These are phyloP conservation scores for Allophyes oxyacanthae DNA, from an alignment of 2,888 invertebrate genomes.

Conservation along the genomic window DNA sequence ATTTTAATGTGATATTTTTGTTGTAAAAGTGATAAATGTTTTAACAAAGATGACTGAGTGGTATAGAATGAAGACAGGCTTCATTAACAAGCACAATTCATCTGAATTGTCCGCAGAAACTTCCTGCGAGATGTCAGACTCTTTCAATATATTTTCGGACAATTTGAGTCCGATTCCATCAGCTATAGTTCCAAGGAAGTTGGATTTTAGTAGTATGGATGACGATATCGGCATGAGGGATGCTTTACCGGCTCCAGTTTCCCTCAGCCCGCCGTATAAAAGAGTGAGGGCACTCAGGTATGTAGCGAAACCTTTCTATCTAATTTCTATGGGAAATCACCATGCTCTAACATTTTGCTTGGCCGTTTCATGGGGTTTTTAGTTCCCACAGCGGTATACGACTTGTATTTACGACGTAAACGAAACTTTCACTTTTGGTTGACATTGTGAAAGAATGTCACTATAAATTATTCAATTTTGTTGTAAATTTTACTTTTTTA, in stretches of 20 bases:
- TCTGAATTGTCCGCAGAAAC: constrained; percentile 89
- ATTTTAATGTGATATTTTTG: constrained; percentile 70
- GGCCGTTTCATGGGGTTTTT: constrained; percentile 5
- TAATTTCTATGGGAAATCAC: constrained; percentile 57
- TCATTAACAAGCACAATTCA: constrained; percentile 78
- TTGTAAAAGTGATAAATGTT: constrained; percentile 74
- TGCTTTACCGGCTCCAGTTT: constrained; percentile 71
- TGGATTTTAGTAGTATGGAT: constrained; percentile 86
- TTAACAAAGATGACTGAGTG: constrained; percentile 82
- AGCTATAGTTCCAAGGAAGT: constrained; percentile 89
- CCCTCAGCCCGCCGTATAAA: constrained; percentile 89
- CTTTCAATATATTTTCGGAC: constrained; percentile 89
- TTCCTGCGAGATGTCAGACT: constrained; percentile 91
- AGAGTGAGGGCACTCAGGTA: constrained; percentile 89
- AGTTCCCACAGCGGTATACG: neutral
- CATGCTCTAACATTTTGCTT: constrained; percentile 61
- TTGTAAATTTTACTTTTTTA: constrained; percentile 10
- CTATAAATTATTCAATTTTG: constrained; percentile 15
- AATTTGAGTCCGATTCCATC: constrained; percentile 89
- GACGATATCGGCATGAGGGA: constrained; percentile 82
- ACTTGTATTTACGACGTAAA: constrained; percentile 15
- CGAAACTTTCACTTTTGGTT: constrained; percentile 40
- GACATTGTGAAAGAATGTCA: constrained; percentile 13
- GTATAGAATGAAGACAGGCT: constrained; percentile 82
- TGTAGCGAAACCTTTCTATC: constrained; percentile 58